Evolutionary conservation across 2,888 invertebrate genomes (phyloP), one percentile per base, ranked within the genome.

Genomic region (Leucozona laternaria): DNA sequence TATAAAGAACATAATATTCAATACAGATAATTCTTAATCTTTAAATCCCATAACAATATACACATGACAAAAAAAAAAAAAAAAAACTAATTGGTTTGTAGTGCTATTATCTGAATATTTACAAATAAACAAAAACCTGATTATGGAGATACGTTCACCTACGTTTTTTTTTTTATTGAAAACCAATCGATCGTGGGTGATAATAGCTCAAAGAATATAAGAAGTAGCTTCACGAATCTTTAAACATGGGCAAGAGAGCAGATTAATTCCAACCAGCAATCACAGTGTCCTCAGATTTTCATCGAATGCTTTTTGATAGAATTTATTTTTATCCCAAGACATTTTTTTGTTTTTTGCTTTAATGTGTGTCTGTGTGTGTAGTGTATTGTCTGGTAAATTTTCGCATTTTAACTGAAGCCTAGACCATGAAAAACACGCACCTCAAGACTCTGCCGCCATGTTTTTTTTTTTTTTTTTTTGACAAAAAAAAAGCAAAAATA

Each of bases 111-210:
- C 15, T 25, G n/a, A 28, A 55, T 25, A 55, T 28, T 55, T 28
- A 53, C 48, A n/a, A 8, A 15, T 2, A 25, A 57, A 17, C 20
- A 22, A 15, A 20, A 20, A 13, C 58, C 58, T 13, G 20, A 62
- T 43, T 28, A 22, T 7, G 10, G 5, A 28, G 62, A 62, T 62
- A 62, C 31, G 31, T 31, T n/a, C 40, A 64, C 62, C 62, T 64
- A 34, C 37, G 34, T 66, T 58, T 20, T n/a, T n/a, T n/a, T n/a
- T 66, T 58, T 57, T 55, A 78, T 85, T 78, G 71, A 66, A 86
- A 50, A 64, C 58, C 86, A 82, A 86, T 82, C 78, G 86, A 82
- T 86, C 82, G 86, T 86, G 86, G 86, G 86, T 82, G 82, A 86
- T 86, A 82, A 79, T 82, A 79, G 82, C 71, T 50, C 71, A 53